A percentile compares a stretch with the other conserved stretches of the same genome.
Evolutionary conservation across 2,113 vertebrate species (phyloP).

Genomic region (Cheirogaleus medius): DNA sequence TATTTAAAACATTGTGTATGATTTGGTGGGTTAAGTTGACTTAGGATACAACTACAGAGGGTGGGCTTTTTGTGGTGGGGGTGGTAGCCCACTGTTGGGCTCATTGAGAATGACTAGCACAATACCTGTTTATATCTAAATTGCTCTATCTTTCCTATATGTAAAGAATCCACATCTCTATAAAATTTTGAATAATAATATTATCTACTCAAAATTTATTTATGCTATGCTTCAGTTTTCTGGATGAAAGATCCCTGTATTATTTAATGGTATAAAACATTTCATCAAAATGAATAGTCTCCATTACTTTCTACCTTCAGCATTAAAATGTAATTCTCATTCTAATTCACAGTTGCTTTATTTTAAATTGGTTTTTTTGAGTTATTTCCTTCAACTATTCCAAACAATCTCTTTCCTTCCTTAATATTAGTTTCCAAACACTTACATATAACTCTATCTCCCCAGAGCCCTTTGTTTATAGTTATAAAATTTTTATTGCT

Average conservation of each 20-base stretch:
- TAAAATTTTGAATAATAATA: constrained; percentile 25
- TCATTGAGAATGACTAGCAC: background rate
- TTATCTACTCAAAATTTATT: background rate
- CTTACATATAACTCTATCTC: constrained; percentile 32
- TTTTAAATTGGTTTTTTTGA: background rate
- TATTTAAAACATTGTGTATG: background rate
- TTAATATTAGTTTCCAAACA: constrained; percentile 59
- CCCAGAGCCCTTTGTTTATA: constrained; percentile 47
- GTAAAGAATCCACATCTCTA: background rate
- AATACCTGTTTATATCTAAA: background rate
- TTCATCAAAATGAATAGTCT: constrained; percentile 40
- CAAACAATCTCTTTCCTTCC: constrained; percentile 38
- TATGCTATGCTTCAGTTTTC: background rate
- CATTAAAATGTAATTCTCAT: constrained; percentile 12
- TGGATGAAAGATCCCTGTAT: constrained; percentile 11
- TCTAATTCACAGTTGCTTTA: constrained; percentile 36
- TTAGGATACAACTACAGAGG: background rate
- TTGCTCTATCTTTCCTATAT: background rate
- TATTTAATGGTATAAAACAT: constrained; percentile 28
- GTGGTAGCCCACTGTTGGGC: background rate
- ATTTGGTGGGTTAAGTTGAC: background rate
- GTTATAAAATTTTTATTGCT: constrained; percentile 39
- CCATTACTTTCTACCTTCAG: background rate
- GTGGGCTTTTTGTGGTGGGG: background rate
- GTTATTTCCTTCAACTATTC: constrained; percentile 38